Evolutionary conservation across 2,888 invertebrate species (phyloP), one percentile per base, ranked within the genome.

Genomic region (Drosophila parthenogenetica): DNA sequence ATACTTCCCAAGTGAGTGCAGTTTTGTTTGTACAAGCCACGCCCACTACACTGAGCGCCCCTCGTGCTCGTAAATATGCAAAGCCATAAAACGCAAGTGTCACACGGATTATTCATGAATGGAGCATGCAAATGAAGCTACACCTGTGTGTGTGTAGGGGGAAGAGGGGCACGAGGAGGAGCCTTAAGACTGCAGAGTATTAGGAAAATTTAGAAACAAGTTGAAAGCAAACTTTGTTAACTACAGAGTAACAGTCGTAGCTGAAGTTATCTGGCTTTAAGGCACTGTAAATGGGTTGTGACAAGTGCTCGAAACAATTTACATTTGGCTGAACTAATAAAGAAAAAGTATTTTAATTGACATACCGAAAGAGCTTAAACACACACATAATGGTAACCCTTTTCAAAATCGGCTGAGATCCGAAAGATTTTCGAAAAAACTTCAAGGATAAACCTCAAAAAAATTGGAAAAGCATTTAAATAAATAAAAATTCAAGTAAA

Each of bases 61-160:
- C 19, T 7, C 8, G 10, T 2, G 43, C 57, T 72, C 54, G 65
- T 63, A 68, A 87, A 70, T 71, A 75, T 77, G 84, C 89, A 85
- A 79, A 73, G 84, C 85, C 85, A 89, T 86, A 84, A 89, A 86
- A 86, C 71, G 85, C 85, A 87, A 87, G 79, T 89, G 85, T 81
- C 79, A 70, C 87, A 67, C 59, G 73, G 84, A 77, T 83, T 85
- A 82, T 87, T 82, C 86, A 86, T 86, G 83, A 74, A 64, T 65
- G 64, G 59, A 68, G 81, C 70, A 87, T 82, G 85, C 76, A 87
- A 78, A 82, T 87, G 70, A 65, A 83, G 65, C 54, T 46, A 43
- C 61, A 10, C 37, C 32, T 49, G 58, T 48, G 14, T 49, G 22
- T 25, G 29, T n/a, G 14, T 13, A 11, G 35, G 10, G 11, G 35